Percentiles rank a stretch among this genome's conserved stretches.
Conservation (phyloP, 1,140 invertebrate genomes). For the Brachionus angularis region DNA sequence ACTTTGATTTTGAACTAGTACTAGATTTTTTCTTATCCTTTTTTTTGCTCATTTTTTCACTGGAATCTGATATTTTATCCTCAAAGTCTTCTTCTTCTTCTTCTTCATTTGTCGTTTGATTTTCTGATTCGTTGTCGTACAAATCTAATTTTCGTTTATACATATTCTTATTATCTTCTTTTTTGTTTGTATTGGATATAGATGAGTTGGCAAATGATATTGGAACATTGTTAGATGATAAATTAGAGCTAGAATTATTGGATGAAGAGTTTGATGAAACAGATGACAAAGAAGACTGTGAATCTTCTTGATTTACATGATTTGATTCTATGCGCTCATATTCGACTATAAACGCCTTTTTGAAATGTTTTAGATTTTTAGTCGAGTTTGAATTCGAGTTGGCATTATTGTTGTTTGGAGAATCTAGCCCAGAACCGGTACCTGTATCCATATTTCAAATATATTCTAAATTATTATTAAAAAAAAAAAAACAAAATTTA, state of each 20-base stretch:
- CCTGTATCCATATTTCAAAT: conserved; percentile 18
- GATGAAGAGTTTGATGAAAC: not conserved
- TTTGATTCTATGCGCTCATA: conserved; percentile 29
- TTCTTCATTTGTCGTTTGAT: too few species aligned
- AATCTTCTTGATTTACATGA: conserved; percentile 3
- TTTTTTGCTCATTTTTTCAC: too few species aligned
- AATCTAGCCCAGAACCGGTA: not conserved
- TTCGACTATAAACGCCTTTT: conserved; percentile 38
- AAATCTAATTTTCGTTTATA: conserved; percentile 27
- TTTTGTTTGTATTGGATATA: not conserved
- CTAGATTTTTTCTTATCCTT: not conserved
- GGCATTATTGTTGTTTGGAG: too few species aligned
- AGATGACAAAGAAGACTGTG: not conserved
- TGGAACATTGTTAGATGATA: not conserved
- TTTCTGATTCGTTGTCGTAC: conserved; percentile 8
- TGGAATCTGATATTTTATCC: too few species aligned
- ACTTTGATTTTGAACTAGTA: not conserved
- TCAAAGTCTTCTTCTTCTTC: too few species aligned
- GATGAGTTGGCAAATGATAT: not conserved
- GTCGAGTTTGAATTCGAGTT: not conserved
- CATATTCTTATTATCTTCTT: conserved; percentile 10
- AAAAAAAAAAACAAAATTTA: too few species aligned
- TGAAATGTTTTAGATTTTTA: conserved; percentile 33
- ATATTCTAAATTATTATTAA: too few species aligned
- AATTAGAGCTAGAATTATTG: not conserved